Evolutionary conservation across 92 coral and sea anemone genomes (phyloP), one percentile per base, ranked within the genome.

Genomic region (Ricordea florida): DNA sequence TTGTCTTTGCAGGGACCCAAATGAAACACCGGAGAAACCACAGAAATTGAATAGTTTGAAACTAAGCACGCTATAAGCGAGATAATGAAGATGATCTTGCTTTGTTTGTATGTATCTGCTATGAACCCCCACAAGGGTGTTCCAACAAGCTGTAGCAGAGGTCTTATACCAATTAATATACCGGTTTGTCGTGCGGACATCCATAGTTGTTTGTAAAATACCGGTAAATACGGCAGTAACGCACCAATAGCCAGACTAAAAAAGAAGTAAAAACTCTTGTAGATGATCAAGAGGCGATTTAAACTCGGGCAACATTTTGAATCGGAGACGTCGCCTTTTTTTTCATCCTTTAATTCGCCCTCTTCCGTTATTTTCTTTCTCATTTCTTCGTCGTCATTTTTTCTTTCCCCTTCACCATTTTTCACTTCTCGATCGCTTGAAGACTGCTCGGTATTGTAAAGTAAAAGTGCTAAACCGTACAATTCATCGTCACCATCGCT

Each of bases 131-230:
- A 94, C 84, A 86, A 47, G 27, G 94, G 96, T 41, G 82, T 85
- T 28, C 85, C 96, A 10, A 82, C 73, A 48, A 94, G 78, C 30
- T 91, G 93, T 30, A 94, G 72, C 56, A 91, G 60, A 5, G 94
- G 97, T 38, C 94, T 70, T 32, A 94, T 83, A 7, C 98, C 98
- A 10, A 94, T 83, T 35, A 94, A 62, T 40, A 85, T 69, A 33
- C 98, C 98, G 17, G 98, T 94, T 59, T 94, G 92, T 3, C 68
- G 90, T 6, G 98, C 97, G 1, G 98, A 88, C 48, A 94, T 78
- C 93, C 94, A 89, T 5, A 91, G 58, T 63, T 94, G 98, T 82
- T 94, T 94, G 69, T 91, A 94, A 85, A 81, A 91, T 35, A 94
- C 93, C 5, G 98, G 84, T 18, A 94, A 76, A 68, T 92, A 94